Evolutionary conservation across 2,113 vertebrate genomes (phyloP).

Genomic region (Carollia perspicillata): DNA sequence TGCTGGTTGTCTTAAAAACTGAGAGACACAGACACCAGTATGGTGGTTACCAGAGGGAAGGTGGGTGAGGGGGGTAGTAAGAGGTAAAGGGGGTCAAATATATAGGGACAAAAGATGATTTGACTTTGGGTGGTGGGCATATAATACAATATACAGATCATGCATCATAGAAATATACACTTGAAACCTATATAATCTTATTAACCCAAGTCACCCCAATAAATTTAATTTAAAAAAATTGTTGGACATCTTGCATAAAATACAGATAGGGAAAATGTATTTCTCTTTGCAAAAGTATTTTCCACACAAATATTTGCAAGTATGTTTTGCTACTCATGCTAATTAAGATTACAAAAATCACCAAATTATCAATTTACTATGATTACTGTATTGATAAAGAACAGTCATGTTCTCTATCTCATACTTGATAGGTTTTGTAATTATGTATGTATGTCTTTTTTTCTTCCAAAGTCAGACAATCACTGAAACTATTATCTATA

Average conservation of each 20-base stretch:
- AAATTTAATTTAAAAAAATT: neutral
- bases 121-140: neutral
- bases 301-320: neutral
- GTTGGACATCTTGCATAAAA: neutral
- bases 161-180: neutral
- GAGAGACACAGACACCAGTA: neutral
- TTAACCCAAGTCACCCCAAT: neutral
- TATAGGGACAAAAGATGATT: neutral
- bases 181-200: neutral
- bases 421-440: neutral
- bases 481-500: neutral
- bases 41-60: neutral
- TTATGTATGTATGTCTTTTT: neutral
- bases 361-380: neutral
- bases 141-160: neutral
- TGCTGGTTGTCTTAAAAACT: neutral
- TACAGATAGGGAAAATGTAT: neutral
- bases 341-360: neutral
- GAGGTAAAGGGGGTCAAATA: neutral
- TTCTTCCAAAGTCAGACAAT: neutral
- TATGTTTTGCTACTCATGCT: neutral
- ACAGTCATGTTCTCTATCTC: neutral
- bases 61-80: neutral
- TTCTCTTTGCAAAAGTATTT: neutral
- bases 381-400: neutral